phyloP scores from a whole-genome alignment of 2,797 vertebrate species.

The Hypotaenidia okinawae region DNA sequence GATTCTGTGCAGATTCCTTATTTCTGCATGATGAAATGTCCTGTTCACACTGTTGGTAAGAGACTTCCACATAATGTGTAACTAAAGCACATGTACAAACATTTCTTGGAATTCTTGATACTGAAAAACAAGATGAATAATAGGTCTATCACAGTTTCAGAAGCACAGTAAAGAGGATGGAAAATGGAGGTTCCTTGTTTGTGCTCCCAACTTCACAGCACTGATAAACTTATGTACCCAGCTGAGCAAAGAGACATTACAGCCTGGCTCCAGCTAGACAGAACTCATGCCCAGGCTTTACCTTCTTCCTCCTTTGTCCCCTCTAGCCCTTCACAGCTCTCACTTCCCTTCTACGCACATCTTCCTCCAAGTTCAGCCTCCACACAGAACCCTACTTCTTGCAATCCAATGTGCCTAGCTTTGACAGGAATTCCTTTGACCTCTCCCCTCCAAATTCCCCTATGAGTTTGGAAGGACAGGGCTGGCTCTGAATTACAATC shows the following conservation, averaged over 20 bases:
- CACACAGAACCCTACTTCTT: background rate
- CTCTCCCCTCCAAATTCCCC: background rate
- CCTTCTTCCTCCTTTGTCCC: background rate
- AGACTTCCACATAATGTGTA: background rate
- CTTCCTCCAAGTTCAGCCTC: background rate
- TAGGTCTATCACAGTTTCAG: background rate
- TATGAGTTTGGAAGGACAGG: too few relatives aligned
- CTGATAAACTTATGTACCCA: background rate
- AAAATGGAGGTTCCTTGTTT: background rate
- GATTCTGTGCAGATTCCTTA: background rate
- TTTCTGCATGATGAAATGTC: background rate
- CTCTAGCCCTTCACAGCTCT: background rate
- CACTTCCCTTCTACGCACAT: background rate
- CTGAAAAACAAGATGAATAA: background rate
- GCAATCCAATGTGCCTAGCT: background rate
- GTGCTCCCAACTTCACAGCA: background rate
- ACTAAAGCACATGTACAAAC: background rate
- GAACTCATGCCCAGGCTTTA: background rate
- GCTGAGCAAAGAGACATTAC: fast-evolving
- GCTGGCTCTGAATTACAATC: too few relatives aligned
- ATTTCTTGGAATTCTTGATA: background rate
- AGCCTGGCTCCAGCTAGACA: background rate
- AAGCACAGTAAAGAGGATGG: background rate
- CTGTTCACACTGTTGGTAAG: background rate
- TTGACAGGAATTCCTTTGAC: background rate